Evolutionary conservation across 2,797 vertebrate species (phyloP).

Genomic region (Pristis pectinata): DNA sequence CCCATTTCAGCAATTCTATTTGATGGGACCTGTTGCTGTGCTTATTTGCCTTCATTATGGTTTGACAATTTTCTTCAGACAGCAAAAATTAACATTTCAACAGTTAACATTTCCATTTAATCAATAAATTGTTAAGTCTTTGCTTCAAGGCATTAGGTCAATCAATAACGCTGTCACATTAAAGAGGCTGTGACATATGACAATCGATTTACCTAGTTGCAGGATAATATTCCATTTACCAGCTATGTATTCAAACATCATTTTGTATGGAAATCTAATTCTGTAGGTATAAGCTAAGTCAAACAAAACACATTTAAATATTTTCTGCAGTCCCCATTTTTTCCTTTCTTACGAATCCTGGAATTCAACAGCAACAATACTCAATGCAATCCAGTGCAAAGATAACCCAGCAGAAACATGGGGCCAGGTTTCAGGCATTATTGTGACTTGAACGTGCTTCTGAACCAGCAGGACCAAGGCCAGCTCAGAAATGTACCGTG

Average conservation of each 20-base stretch:
- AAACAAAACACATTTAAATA: neutral
- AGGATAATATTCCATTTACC: slow-evolving; percentile 44
- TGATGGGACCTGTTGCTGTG: slow-evolving; percentile 29
- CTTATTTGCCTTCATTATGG: neutral
- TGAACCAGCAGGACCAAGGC: neutral
- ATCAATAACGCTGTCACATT: slow-evolving; percentile 45
- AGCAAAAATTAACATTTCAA: slow-evolving; percentile 40
- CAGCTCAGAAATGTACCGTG: neutral
- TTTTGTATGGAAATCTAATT: slow-evolving; percentile 38
- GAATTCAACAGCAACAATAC: neutral
- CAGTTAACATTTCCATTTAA: slow-evolving; percentile 44
- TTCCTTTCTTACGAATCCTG: neutral
- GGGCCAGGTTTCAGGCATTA: neutral
- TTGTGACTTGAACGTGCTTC: neutral
- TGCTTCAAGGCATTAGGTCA: slow-evolving; percentile 38
- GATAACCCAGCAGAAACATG: neutral
- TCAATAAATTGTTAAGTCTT: slow-evolving; percentile 39
- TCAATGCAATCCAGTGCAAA: neutral
- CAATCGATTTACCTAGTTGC: slow-evolving; percentile 42
- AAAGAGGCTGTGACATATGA: slow-evolving; percentile 43
- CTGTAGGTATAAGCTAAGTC: neutral
- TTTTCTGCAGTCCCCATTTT: neutral
- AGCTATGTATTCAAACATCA: slow-evolving; percentile 43
- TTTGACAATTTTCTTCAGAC: slow-evolving; percentile 12
- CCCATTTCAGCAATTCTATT: slow-evolving; percentile 29